Evolutionary conservation across 1,140 invertebrate species (phyloP), one percentile per base, ranked within the genome.

Genomic region (Papilio aristodemus): DNA sequence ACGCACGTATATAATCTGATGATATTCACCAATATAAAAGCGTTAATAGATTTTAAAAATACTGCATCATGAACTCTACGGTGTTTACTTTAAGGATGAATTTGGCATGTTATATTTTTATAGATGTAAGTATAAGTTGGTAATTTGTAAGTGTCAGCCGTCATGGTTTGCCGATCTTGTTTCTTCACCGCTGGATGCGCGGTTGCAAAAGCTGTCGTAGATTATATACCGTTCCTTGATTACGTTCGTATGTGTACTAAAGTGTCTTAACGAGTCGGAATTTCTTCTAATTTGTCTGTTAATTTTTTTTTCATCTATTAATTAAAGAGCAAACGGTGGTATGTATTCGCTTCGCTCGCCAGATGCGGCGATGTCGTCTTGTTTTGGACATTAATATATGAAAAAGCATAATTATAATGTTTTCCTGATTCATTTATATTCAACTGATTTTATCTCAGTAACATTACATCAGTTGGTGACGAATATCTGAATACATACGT

Each of bases 181-280:
- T 89, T 80, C 85, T 79, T 80, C 84, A 89, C 75, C 74, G 79
- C 70, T 78, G 71, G 75, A 68, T 72, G 64, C 71, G 75, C 81
- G 75, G 81, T 87, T 86, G 85, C 85, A 81, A 85, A 80, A 85
- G 81, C 77, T 85, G 80, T 86, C 78, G 81, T 77, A 78, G 78
- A 77, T 82, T 83, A 78, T 74, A 71, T 75, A 71, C 75, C 68
- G 69, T 79, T 72, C 79, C 79, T 77, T 76, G 74, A 76, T 85
- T 81, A 79, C 75, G 72, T 72, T 72, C 80, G 79, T n/a, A n/a
- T n/a, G n/a, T n/a, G n/a, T 85, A 85, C 85, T 80, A 80, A 79
- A 69, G 77, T 77, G 75, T 73, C 76, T 78, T 79, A 71, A 84
- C 81, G 79, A 81, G 75, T 76, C 74, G 77, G 67, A 38, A 38